Conservation (phyloP, 1,140 invertebrate genomes). For the Drosophila sturtevanti region DNA sequence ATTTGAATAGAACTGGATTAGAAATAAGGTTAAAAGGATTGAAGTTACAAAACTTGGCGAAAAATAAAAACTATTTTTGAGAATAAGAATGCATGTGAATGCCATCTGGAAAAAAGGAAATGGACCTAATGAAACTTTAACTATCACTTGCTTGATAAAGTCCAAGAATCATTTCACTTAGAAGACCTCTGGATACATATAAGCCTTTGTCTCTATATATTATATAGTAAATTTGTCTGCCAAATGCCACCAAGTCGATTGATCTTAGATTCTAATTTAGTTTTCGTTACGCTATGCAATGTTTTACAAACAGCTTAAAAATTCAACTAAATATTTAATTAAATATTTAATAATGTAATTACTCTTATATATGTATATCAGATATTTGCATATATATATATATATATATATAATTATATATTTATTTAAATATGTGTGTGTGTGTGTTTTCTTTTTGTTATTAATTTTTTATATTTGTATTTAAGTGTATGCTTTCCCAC, state of each 20-base stretch:
- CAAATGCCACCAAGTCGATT: conserved; percentile 41
- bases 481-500: conserved; percentile 79
- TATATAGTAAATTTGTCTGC: background rate
- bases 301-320: conserved; percentile 44
- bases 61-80: no score
- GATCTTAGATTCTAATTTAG: conserved; percentile 68
- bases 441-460: background rate
- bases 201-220: background rate
- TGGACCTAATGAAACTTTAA: no score
- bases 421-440: conserved; percentile 3
- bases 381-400: conserved; percentile 24
- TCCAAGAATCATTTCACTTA: background rate
- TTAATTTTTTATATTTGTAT: conserved; percentile 19
- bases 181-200: background rate
- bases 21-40: no score
- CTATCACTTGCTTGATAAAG: no score
- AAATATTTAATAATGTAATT: conserved; percentile 24
- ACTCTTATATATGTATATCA: conserved; percentile 27
- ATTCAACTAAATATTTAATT: conserved; percentile 54
- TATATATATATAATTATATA: conserved; percentile 30
- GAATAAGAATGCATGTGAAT: no score
- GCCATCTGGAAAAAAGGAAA: no score
- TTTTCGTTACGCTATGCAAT: conserved; percentile 69
- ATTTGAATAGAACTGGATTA: no score
- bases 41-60: no score